Evolutionary conservation across 2,888 invertebrate species (phyloP).

Genomic region (Sinotaia quadrata): DNA sequence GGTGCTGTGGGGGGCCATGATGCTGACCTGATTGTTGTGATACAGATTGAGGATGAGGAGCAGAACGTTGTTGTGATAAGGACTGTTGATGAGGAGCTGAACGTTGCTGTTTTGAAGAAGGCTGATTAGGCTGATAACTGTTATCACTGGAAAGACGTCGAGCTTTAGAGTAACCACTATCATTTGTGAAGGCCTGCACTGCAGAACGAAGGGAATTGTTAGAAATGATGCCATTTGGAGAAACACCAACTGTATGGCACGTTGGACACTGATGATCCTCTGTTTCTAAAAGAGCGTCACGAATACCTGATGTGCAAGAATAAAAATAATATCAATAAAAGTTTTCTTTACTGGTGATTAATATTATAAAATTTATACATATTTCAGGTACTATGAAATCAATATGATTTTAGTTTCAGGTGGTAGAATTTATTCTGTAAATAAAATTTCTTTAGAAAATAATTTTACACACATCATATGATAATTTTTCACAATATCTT

Average conservation of each 20-base stretch:
- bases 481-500: too few species aligned
- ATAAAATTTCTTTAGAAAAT: too few species aligned
- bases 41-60: background rate
- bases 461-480: too few species aligned
- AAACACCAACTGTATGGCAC: slow-evolving; percentile 92
- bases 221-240: slow-evolving; percentile 92
- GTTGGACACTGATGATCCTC: slow-evolving; percentile 96
- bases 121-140: background rate
- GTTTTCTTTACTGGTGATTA: too few species aligned
- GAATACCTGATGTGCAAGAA: slow-evolving; percentile 86
- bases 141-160: slow-evolving; percentile 16
- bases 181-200: slow-evolving; percentile 90
- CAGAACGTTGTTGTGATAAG: background rate
- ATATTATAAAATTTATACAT: too few species aligned
- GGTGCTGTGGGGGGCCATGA: background rate
- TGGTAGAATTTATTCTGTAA: too few species aligned
- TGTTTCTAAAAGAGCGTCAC: slow-evolving; percentile 89
- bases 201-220: slow-evolving; percentile 89
- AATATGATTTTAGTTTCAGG: too few species aligned
- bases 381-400: too few species aligned
- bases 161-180: slow-evolving; percentile 84
- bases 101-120: background rate
- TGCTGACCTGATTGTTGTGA: background rate
- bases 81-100: background rate
- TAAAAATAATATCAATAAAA: too few species aligned